A percentile compares a stretch with the other conserved stretches of the same genome.
These are phyloP conservation scores for Herpailurus yagouaroundi DNA, from an alignment of 2,113 vertebrate genomes.

Conservation along the genomic window DNA sequence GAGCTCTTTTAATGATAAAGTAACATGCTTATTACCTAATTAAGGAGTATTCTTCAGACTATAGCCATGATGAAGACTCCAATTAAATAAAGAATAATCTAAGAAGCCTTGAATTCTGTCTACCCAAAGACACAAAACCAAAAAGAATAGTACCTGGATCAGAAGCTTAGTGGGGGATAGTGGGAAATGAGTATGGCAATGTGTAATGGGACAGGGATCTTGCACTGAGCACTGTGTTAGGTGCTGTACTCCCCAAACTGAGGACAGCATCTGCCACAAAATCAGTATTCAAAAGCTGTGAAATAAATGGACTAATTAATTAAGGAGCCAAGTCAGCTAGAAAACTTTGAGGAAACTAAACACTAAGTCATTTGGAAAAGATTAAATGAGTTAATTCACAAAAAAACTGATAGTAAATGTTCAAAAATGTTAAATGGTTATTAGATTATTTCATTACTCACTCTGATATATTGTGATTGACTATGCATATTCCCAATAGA, in stretches of 20 bases:
- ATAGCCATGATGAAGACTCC: constrained; percentile 19
- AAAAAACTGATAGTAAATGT: background rate
- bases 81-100: constrained; percentile 49
- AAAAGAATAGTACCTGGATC: background rate
- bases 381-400: constrained; percentile 6
- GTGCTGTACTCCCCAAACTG: background rate
- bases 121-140: background rate
- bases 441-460: background rate
- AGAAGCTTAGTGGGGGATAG: background rate
- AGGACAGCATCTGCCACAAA: background rate
- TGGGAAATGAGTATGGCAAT: background rate
- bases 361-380: background rate
- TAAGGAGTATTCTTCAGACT: constrained; percentile 59
- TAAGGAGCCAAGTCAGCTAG: background rate
- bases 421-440: background rate
- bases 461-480: background rate
- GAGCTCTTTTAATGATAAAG: constrained; percentile 64
- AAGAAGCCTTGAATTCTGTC: constrained; percentile 35
- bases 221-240: background rate
- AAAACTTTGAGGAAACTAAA: constrained; percentile 20
- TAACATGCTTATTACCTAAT: constrained; percentile 63
- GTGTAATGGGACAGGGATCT: background rate
- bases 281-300: background rate
- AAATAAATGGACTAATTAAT: background rate
- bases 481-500: background rate